Evolutionary conservation across 2,888 invertebrate genomes (phyloP).

Genomic region (Corythucha ciliata): DNA sequence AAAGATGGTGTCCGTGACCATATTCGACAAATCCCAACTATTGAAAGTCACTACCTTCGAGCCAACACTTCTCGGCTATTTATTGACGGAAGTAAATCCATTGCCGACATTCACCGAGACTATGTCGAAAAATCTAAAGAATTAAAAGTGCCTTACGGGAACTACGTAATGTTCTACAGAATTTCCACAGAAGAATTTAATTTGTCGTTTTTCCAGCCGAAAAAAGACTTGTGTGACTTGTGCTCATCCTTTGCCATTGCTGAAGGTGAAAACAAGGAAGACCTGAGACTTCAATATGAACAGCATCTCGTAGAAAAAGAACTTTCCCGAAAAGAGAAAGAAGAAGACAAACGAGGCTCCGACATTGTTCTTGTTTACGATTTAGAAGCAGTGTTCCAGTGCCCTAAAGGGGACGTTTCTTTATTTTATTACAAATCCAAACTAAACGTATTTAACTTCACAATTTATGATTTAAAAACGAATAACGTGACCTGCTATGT

Average conservation of each 20-base stretch:
- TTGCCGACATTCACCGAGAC: background rate
- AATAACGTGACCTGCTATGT: conserved; percentile 29
- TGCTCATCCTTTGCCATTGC: conserved; percentile 35
- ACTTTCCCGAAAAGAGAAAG: conserved; percentile 33
- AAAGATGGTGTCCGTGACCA: conserved; percentile 21
- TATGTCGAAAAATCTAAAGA: background rate
- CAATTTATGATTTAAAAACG: conserved; percentile 28
- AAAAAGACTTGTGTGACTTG: conserved; percentile 38
- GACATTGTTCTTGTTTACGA: conserved; percentile 35
- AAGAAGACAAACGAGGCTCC: conserved; percentile 32
- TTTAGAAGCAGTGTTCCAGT: conserved; percentile 38
- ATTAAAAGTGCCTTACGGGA: too few relatives aligned
- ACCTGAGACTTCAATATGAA: conserved; percentile 33
- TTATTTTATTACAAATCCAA: conserved; percentile 37
- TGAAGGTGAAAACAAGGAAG: conserved; percentile 30
- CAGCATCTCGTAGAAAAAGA: conserved; percentile 31
- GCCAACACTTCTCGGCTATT: conserved; percentile 23
- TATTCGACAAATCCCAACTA: conserved; percentile 26
- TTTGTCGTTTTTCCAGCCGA: too few relatives aligned
- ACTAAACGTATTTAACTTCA: conserved; percentile 31
- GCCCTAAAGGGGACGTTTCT: conserved; percentile 36
- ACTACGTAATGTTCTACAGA: too few relatives aligned
- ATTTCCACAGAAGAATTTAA: conserved; percentile 20
- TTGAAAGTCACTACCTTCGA: conserved; percentile 30
- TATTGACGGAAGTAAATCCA: background rate